Base-by-base conservation (phyloP, 2,888 invertebrate species). In the Asteroscopus sphinx region DNA sequence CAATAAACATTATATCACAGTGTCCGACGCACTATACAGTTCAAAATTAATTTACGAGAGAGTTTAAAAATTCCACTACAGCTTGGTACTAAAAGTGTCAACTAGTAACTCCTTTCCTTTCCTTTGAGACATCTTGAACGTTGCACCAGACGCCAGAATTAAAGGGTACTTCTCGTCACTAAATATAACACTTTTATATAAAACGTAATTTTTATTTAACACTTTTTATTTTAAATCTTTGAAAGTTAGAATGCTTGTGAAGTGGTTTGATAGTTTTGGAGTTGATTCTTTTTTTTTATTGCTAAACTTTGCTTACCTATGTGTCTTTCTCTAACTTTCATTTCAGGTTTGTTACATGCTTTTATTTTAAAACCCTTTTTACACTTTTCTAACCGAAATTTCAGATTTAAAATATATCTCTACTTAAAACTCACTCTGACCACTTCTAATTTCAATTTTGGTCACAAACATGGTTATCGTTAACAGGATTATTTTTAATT, bases 91-190 rank as follows among this genome's bases (percentile, higher is more conserved):
- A 17, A 46, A 62, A 66, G 63, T 58, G 67, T 72, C 58, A 58
- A 17, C 28, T 51, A 16, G 71, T 70, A 64, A 55, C n/a, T n/a
- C n/a, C n/a, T n/a, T n/a, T n/a, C n/a, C n/a, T n/a, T 32, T 51
- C 42, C 51, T 68, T 28, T 44, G 62, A 72, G 76, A 63, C 55
- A 37, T 58, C 63, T 73, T 64, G 62, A 72, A 51, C 54, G 30
- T 35, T 40, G 37, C 35, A 13, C 47, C 68, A 55, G 63, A 61
- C 72, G 67, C 32, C 13, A 17, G 39, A n/a, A 58, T n/a, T n/a
- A n/a, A n/a, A n/a, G n/a, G 70, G 66, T 44, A 36, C 55, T 17
- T n/a, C 58, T 57, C 15, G 39, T 35, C 51, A 52, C 52, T 49
- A 54, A 66, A 59, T 75, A 56, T 52, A 51, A 25, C 32, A 30